Base-by-base conservation (phyloP, 2,113 vertebrate species). In the Laticauda colubrina region DNA sequence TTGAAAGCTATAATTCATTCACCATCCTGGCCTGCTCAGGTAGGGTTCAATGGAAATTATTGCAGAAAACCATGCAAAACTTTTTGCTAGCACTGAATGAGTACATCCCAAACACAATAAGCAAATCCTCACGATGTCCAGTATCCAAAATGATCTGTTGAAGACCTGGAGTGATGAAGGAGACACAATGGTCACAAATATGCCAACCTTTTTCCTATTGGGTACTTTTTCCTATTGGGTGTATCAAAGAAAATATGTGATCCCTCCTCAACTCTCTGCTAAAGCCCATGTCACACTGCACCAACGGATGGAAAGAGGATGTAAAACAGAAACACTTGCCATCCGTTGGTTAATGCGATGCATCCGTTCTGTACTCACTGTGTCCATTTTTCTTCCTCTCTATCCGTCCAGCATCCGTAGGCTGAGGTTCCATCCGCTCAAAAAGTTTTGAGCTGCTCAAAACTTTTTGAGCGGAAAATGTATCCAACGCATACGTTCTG, bases 221-320 rank as follows among this genome's bases (percentile, higher is more conserved):
- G 69, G 89, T 64, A 92, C 85, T 91, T 45, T 45, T 45, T 45
- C 45, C 5, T 45, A 45, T 45, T 23, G 9, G 18, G n/a, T 81
- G 55, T 93, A 61, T 94, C 93, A 88, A 39, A 92, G n/a, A 7
- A 55, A 45, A 6, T 90, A 86, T 0, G 0, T 34, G 89, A 85
- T 90, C 91, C 53, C 26, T 93, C 29, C 69, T 93, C 51, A 12
- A 0, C 81, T 8, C 91, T 92, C 95, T 95, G 91, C 93, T 39
- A 39, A 39, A 39, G 34, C 34, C 34, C 34, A 39, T 39, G 34
- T 39, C 34, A 39, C 34, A 39, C 34, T 39, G 34, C 34, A 39
- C 34, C 34, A 39, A 39, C 34, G 34, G 34, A 39, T 39, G 34
- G 34, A 39, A 39, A 39, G 34, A 39, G 34, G 34, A 39, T 39